Evolutionary conservation across 2,113 vertebrate genomes (phyloP).

Genomic region (Leucoraja erinaceus): DNA sequence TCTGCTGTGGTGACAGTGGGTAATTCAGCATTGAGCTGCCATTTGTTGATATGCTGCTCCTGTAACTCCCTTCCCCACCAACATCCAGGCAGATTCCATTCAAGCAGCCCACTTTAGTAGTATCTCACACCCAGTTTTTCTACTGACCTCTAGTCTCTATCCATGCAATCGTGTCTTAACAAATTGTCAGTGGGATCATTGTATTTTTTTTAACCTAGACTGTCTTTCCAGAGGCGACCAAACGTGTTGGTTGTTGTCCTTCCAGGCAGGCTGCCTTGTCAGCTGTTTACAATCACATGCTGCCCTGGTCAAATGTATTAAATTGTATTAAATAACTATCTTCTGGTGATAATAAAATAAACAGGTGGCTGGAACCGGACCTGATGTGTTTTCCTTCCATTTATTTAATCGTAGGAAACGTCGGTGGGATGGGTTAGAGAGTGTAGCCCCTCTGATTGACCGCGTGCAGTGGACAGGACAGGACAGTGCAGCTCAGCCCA

Average conservation of each 20-base stretch:
- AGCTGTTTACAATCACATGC: neutral
- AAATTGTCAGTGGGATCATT: neutral
- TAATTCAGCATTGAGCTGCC: neutral
- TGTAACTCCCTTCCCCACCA: neutral
- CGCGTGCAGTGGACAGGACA: too few relatives aligned
- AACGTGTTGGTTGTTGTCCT: neutral
- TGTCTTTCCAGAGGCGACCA: neutral
- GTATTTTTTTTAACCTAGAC: neutral
- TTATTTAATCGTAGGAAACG: neutral
- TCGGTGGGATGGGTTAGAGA: neutral
- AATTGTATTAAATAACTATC: neutral
- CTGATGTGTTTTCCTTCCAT: neutral
- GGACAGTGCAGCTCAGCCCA: too few relatives aligned
- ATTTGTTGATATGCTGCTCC: neutral
- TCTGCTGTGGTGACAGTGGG: neutral
- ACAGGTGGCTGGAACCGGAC: constrained; percentile 11
- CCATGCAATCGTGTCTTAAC: constrained; percentile 24
- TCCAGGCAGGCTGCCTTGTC: neutral
- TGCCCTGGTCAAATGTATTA: neutral
- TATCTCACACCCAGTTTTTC: neutral
- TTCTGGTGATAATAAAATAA: neutral
- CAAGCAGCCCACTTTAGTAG: too few relatives aligned
- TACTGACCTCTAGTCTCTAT: neutral
- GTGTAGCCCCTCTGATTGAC: too few relatives aligned
- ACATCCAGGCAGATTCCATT: neutral